phyloP scores from a whole-genome alignment of 2,113 vertebrate species.

The Amazona guildingii region DNA sequence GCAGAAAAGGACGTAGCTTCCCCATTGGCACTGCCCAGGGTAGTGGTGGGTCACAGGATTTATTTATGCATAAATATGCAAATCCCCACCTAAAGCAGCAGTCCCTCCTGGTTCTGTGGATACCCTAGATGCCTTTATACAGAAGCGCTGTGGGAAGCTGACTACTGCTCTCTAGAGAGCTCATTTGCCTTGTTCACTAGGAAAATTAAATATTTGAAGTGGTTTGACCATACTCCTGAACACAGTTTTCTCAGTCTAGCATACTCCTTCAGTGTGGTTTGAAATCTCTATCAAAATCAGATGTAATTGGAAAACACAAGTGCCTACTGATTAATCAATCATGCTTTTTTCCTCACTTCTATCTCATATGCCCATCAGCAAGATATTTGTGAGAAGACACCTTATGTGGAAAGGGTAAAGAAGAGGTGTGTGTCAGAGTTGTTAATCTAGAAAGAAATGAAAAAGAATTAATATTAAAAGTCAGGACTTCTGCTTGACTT shows the following conservation, averaged over 20 bases:
- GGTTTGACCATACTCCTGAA: not conserved
- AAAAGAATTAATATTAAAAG: not conserved
- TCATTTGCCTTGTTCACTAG: not conserved
- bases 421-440: not conserved
- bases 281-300: not conserved
- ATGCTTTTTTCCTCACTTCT: not conserved
- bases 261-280: not conserved
- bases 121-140: not conserved
- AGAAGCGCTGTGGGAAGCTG: not conserved
- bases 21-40: not conserved
- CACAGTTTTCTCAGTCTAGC: not conserved
- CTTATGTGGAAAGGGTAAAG: not conserved
- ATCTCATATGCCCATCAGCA: not conserved
- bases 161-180: not conserved
- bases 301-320: not conserved
- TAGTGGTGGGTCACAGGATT: not conserved
- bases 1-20: not conserved
- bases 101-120: not conserved
- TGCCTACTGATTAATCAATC: not conserved
- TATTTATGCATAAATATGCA: not conserved
- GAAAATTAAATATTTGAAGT: not conserved
- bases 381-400: not conserved
- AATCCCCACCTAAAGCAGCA: accelerated
- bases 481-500: not conserved
- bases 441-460: not conserved